Conservation (phyloP, 2,888 invertebrate genomes). For the Caradrina clavipalpis region DNA sequence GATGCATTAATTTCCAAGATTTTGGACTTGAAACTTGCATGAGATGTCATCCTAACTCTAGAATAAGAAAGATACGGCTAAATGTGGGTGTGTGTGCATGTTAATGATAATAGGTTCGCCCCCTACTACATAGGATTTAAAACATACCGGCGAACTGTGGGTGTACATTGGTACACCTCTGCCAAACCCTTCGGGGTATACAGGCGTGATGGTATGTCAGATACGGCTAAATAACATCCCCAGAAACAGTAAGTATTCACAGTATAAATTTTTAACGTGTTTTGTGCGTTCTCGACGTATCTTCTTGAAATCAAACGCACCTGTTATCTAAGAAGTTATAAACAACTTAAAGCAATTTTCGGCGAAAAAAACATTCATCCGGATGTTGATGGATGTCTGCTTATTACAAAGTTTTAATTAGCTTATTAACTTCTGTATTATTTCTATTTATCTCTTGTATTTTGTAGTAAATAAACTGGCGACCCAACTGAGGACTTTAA, state of each 20-base stretch:
- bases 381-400: background rate
- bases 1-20: too few species aligned
- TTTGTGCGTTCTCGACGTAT: background rate
- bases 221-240: background rate
- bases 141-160: too few species aligned
- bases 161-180: too few species aligned
- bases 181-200: too few species aligned
- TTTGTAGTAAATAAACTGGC: background rate
- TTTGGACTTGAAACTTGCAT: too few species aligned
- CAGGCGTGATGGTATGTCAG: too few species aligned
- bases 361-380: background rate
- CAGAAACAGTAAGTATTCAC: background rate
- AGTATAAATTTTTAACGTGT: constrained; percentile 5
- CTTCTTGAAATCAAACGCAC: constrained; percentile 23
- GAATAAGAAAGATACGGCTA: too few species aligned
- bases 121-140: too few species aligned
- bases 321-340: constrained; percentile 2
- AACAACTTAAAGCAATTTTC: background rate
- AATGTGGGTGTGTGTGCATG: too few species aligned
- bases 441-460: background rate
- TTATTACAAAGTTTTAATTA: background rate
- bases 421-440: background rate
- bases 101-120: too few species aligned
- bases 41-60: too few species aligned
- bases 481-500: too few species aligned